These are phyloP conservation scores for Lobophora halterata DNA, from an alignment of 2,888 invertebrate species.

Conservation along the genomic window DNA sequence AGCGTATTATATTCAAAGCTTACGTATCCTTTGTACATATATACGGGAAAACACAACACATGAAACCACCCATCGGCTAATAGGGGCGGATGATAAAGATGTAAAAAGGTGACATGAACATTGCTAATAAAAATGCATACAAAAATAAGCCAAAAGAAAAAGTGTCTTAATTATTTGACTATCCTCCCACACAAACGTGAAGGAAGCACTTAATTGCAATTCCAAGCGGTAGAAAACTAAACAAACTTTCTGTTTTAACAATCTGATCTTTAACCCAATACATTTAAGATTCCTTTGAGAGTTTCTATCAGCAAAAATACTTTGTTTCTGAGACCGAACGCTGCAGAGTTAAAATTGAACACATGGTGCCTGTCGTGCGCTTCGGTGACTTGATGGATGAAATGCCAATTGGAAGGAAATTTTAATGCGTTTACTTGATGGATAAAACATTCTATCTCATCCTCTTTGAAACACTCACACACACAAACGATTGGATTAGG, in stretches of 20 bases:
- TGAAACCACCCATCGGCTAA: too few relatives aligned
- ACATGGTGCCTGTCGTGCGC: constrained; percentile 45
- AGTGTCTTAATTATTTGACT: constrained; percentile 54
- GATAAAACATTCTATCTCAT: constrained; percentile 18
- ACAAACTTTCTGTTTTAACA: constrained; percentile 15
- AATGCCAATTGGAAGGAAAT: constrained; percentile 38
- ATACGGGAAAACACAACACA: too few relatives aligned
- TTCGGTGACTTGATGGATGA: constrained; percentile 46
- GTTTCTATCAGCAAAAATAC: constrained; percentile 11
- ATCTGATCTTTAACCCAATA: constrained; percentile 23
- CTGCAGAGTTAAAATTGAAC: constrained; percentile 52
- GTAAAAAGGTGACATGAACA: too few relatives aligned
- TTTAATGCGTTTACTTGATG: constrained; percentile 32
- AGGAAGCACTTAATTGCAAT: constrained; percentile 57
- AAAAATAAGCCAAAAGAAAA: constrained; percentile 39
- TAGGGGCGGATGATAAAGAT: too few relatives aligned
- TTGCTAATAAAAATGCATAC: constrained; percentile 28
- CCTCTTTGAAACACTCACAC: constrained; percentile 13
- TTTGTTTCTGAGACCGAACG: constrained; percentile 31
- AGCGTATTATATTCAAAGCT: too few relatives aligned
- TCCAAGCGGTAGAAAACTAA: constrained; percentile 34
- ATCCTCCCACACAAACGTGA: constrained; percentile 44
- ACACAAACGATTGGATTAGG: too few relatives aligned
- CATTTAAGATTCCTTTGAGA: constrained; percentile 31
- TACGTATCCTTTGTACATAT: too few relatives aligned